Evolutionary conservation across 2,113 vertebrate genomes (phyloP), one percentile per base, ranked within the genome.

Genomic region (Nerophis lumbriciformis): DNA sequence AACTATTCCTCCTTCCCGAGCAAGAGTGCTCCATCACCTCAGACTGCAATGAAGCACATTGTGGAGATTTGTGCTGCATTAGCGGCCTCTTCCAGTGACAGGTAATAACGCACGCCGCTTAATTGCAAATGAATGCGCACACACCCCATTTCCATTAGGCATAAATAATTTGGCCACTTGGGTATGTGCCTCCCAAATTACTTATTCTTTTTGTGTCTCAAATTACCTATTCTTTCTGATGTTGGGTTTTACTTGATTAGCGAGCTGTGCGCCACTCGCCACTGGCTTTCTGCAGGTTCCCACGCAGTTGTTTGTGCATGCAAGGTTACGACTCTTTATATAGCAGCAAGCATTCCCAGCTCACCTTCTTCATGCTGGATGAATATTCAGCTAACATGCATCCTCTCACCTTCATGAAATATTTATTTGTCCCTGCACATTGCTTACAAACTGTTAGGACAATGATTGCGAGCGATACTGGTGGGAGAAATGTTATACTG

Each of bases 131-230:
- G 84, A 90, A 83, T 72, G 75, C 85, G 42, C 76, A 48, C 76
- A 48, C 78, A 75, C 78, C 76, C 77, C 82, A 59, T 66, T 90
- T 92, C 81, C 87, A 89, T 90, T 88, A 90, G 84, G 90, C 89
- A 91, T 90, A 91, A 89, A 92, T 92, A 90, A 91, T 91, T 86
- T 88, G 90, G 87, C 87, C 91, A 87, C 89, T 87, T 89, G 89
- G 88, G 90, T 90, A 82, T 66, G 73, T 80, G 88, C 80, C 84
- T 88, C 84, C 81, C 84, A 89, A 89, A 88, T 88, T 88, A 92
- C 89, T 83, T 84, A 92, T 91, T 92, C 90, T 88, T 92, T 91
- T 87, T 90, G 90, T 90, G 88, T 89, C 89, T 85, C 65, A 85
- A 83, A 88, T 88, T 88, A 91, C 89, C 85, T 87, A 92, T 90